Conservation (phyloP, 2,888 invertebrate genomes). For the Altica lythri region DNA sequence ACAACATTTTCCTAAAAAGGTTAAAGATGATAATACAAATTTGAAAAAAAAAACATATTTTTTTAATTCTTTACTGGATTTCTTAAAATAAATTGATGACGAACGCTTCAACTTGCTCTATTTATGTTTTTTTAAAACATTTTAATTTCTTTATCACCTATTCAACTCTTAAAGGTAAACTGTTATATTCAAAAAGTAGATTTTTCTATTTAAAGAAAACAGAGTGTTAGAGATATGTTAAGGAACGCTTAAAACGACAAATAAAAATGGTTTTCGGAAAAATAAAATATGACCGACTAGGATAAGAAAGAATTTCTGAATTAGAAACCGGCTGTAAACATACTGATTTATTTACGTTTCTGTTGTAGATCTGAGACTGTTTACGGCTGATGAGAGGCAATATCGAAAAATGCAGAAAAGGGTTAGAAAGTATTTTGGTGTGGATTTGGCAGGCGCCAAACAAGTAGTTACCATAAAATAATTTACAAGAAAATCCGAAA, state of each 20-base stretch:
- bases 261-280: background rate
- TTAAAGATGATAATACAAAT: no score
- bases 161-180: background rate
- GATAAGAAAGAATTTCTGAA: background rate
- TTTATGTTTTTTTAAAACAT: background rate
- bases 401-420: no score
- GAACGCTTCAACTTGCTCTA: background rate
- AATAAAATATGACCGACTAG: background rate
- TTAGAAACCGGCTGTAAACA: background rate
- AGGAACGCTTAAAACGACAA: background rate
- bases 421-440: no score
- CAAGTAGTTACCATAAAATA: no score
- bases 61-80: no score
- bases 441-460: no score
- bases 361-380: no score
- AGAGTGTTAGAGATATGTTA: background rate
- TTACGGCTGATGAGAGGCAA: no score
- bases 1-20: no score
- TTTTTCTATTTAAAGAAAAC: background rate
- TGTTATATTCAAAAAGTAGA: background rate
- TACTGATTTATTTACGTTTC: constrained; percentile 1
- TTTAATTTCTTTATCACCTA: background rate
- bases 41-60: no score
- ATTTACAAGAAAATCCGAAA: no score
- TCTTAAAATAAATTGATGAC: background rate